phyloP scores from a whole-genome alignment of 1,140 invertebrate species.

The Euwallacea similis region DNA sequence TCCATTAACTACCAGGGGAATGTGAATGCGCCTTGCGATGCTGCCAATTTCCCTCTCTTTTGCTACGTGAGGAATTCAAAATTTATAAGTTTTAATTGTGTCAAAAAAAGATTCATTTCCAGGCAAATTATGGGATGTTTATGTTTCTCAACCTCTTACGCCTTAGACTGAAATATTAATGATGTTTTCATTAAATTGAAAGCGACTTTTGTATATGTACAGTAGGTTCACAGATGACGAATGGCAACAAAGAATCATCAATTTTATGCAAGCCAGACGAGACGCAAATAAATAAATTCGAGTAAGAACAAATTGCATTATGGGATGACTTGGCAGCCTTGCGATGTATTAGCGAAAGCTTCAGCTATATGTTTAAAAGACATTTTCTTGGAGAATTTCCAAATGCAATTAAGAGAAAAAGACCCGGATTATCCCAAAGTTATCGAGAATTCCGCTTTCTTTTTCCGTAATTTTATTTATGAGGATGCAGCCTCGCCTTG shows the following conservation, averaged over 20 bases:
- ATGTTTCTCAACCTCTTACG: neutral
- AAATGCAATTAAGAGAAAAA: constrained; percentile 31
- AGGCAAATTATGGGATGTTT: neutral
- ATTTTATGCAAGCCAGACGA: too few species aligned
- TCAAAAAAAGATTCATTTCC: neutral
- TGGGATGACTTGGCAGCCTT: constrained; percentile 4
- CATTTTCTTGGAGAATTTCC: constrained; percentile 26
- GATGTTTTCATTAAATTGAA: too few species aligned
- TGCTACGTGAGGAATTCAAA: neutral
- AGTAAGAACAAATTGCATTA: neutral
- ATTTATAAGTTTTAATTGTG: neutral
- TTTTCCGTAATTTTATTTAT: neutral
- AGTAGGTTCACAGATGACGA: too few species aligned
- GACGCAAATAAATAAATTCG: neutral
- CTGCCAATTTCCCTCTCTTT: neutral
- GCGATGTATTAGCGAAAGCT: constrained; percentile 10
- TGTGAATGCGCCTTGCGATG: constrained; percentile 17
- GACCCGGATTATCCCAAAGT: constrained; percentile 18
- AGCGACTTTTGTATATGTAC: too few species aligned
- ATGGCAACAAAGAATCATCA: too few species aligned
- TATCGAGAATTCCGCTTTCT: constrained; percentile 13
- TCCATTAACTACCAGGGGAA: constrained; percentile 33
- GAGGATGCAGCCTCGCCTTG: neutral
- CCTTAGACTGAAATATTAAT: too few species aligned
- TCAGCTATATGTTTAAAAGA: constrained; percentile 13